phyloP scores from a whole-genome alignment of 2,797 vertebrate genomes.

The Rhodeus uyekii region DNA sequence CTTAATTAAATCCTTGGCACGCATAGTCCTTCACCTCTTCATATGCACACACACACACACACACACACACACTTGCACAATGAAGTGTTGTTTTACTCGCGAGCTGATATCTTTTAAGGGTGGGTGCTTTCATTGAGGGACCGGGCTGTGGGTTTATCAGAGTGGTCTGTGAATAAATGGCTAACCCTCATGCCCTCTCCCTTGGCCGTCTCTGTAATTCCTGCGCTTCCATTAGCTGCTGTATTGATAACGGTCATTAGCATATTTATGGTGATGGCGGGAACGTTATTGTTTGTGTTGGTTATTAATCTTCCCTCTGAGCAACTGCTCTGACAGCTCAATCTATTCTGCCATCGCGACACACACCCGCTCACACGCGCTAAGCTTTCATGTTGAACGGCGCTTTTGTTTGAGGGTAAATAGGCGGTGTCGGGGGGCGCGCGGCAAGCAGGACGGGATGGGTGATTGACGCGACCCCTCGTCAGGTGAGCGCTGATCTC shows the following conservation, averaged over 20 bases:
- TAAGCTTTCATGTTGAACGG: slow-evolving; percentile 46
- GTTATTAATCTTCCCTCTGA: slow-evolving; percentile 99
- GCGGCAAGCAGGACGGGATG: slow-evolving; percentile 70
- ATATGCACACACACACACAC: slow-evolving; percentile 41
- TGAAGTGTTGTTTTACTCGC: slow-evolving; percentile 43
- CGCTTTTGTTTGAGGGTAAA: slow-evolving; percentile 76
- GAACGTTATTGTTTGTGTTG: slow-evolving; percentile 94
- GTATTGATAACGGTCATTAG: slow-evolving; percentile 95
- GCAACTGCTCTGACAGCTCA: slow-evolving; percentile 97
- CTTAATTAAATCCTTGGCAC: slow-evolving; percentile 80
- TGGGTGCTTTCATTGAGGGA: slow-evolving; percentile 54
- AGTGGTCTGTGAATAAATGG: slow-evolving; percentile 70
- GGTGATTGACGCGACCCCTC: slow-evolving; percentile 94
- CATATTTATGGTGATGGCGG: slow-evolving; percentile 99
- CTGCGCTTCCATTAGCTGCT: slow-evolving; percentile 61
- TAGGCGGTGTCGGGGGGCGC: slow-evolving; percentile 81
- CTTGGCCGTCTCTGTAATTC: slow-evolving; percentile 59
- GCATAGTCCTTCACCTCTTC: slow-evolving; percentile 58
- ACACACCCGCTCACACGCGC: slow-evolving; percentile 56
- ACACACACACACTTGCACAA: slow-evolving; percentile 61
- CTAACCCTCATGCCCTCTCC: slow-evolving; percentile 58
- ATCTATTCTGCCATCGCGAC: slow-evolving; percentile 94
- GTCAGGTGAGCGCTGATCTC: slow-evolving; percentile 91
- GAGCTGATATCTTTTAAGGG: slow-evolving; percentile 44
- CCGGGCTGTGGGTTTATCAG: slow-evolving; percentile 40